Evolutionary conservation across 1,140 invertebrate species (phyloP), one percentile per base, ranked within the genome.

Genomic region (Apis florea): DNA sequence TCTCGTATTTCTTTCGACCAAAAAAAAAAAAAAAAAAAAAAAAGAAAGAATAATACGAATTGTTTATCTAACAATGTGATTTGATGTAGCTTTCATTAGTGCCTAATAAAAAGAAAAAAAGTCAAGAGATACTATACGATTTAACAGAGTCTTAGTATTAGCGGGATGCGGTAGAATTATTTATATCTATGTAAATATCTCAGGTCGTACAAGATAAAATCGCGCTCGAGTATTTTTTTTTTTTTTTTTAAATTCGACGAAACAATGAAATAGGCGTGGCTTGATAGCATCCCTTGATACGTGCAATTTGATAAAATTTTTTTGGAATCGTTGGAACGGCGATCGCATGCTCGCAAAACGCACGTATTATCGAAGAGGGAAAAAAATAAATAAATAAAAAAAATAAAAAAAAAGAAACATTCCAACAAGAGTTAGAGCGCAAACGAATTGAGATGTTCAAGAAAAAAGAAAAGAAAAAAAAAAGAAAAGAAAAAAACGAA

Each of bases 371-470:
- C 19, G 10, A 53, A 40, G 12, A 21, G 49, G 31, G 31, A 40
- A 6, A 40, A 6, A 40, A 40, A 40, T n/a, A n/a, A n/a, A n/a
- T n/a, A n/a, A n/a, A n/a, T n/a, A 40, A 40, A 40, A 69, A 74
- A 17, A 59, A 58, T 54, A 53, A 49, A 59, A 73, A 54, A n/a
- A 24, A 78, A 70, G 5, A 51, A n/a, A 83, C 75, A 83, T 78
- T 78, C 81, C 75, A 66, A 47, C 12, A 49, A 51, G 21, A 53
- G 19, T 11, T 63, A 69, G 64, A 58, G 13, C 10, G 19, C 49
- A 31, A 64, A 66, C 47, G 24, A 15, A n/a, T 26, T 3, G n/a
- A n/a, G n/a, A 24, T 49, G 24, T 51, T 19, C 6, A 47, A 47
- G 11, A 10, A 53, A 31, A n/a, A 26, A 21, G 26, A n/a, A n/a